Evolutionary conservation across 1,140 invertebrate genomes (phyloP), one percentile per base, ranked within the genome.

Genomic region (Caenorhabditis briggsae): DNA sequence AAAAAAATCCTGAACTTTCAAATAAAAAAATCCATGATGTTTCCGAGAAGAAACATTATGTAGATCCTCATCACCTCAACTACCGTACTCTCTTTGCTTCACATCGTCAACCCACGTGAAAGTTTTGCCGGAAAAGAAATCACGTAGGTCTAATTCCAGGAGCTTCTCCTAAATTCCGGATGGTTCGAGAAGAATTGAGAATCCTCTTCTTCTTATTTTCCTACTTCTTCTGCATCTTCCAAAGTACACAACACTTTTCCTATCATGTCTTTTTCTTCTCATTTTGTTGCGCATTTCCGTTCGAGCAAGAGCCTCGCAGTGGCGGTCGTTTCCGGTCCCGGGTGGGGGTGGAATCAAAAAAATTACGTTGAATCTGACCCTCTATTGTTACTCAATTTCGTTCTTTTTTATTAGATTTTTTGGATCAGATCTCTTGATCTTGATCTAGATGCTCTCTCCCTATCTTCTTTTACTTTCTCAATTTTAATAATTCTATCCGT

Each of bases 231-330:
- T 33, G 33, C 33, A 33, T 33, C 33, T 61, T 61, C 23, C 59
- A 43, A 46, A 70, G 64, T 70, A 48, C 70, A 78, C 61, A 11
- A 33, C 61, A 33, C 61, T 41, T 41, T 41, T 70, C 25, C 65
- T 70, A 70, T 70, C 65, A 70, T 70, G 5, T 70, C 23, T 70
- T 46, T 18, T 8, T 70, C 41, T 46, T 46, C 64, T 70, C 64
- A 70, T 70, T 70, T 70, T 41, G 64, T 50, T 78, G 70, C 70
- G 70, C 46, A 78, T 46, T 78, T 78, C 70, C 70, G 70, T 78
- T 78, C 70, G 70, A 78, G 64, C 33, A 70, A 70, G 43, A 46
- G 64, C 46, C 64, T 70, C 14, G 41, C 43, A 41, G 43, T n/a
- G 20, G 70, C n/a, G 20, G 70, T 18, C 50, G n/a, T 46, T 78